Evolutionary conservation across 2,113 vertebrate genomes (phyloP).

Genomic region (Piliocolobus tephrosceles): DNA sequence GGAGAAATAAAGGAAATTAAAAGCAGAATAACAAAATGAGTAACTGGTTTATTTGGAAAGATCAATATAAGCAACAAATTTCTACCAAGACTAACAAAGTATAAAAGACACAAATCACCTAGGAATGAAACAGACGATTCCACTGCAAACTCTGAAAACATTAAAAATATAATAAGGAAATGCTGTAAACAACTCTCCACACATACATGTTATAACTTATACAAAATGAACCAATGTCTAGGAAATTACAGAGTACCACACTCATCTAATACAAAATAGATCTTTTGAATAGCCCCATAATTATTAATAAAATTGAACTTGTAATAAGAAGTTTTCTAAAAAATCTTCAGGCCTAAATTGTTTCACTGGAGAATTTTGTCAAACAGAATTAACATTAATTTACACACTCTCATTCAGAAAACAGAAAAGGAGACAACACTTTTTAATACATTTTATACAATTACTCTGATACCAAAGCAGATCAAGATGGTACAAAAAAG

Average conservation of each 20-base stretch:
- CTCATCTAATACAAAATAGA: not conserved
- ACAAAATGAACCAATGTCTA: not conserved
- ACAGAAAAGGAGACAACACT: not conserved
- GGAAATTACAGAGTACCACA: not conserved
- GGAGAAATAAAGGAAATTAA: not conserved
- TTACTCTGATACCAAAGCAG: not conserved
- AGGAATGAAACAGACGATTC: not conserved
- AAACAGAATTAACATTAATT: conserved; percentile 27
- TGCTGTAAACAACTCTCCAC: not conserved
- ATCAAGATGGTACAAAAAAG: conserved; percentile 12
- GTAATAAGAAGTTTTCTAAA: not conserved
- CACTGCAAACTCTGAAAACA: not conserved
- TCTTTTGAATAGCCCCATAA: not conserved
- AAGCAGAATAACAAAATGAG: conserved; percentile 37
- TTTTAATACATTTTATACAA: not conserved
- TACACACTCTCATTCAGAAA: not conserved
- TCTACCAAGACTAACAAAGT: not conserved
- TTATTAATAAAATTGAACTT: not conserved
- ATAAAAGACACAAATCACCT: not conserved
- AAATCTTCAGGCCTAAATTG: not conserved
- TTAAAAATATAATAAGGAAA: not conserved
- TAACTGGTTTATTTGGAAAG: not conserved
- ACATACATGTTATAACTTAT: not conserved
- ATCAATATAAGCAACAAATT: not conserved
- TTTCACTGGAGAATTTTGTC: not conserved